These are phyloP conservation scores for Caenorhabditis becei DNA, from an alignment of 2,888 invertebrate genomes.

Conservation along the genomic window DNA sequence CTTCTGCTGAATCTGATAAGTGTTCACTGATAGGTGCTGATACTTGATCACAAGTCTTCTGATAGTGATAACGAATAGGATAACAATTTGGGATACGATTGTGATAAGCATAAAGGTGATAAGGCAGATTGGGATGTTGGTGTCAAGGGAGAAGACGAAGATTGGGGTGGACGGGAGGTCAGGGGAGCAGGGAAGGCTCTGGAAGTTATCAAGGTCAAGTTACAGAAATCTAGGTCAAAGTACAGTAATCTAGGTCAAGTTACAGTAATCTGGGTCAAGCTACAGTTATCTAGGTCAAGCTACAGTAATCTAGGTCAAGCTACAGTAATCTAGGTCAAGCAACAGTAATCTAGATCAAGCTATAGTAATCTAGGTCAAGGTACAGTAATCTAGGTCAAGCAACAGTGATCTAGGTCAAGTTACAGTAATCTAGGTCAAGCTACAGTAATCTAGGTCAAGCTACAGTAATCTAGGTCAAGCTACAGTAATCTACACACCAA, in stretches of 20 bases:
- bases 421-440: no score
- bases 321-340: no score
- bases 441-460: no score
- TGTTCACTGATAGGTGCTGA: slow-evolving; percentile 4
- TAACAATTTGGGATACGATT: not conserved
- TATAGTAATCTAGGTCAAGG: no score
- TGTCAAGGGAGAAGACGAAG: not conserved
- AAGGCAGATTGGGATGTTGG: not conserved
- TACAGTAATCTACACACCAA: not conserved
- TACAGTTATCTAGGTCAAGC: no score
- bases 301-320: no score
- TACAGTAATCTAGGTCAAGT: no score
- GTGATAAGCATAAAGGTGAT: not conserved
- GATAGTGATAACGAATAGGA: slow-evolving; percentile 5
- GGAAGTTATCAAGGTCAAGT: not conserved
- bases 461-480: not conserved
- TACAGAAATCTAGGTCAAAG: no score
- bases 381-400: no score
- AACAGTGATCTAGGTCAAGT: no score
- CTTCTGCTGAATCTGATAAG: slow-evolving; percentile 27
- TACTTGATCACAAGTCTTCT: not conserved
- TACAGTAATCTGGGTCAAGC: no score
- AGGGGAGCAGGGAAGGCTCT: not conserved
- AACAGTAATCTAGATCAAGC: no score
- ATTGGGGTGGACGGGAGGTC: not conserved